Percentiles rank a stretch among this genome's conserved stretches.
Conservation (phyloP, 2,797 vertebrate genomes). For the Lacerta agilis region DNA sequence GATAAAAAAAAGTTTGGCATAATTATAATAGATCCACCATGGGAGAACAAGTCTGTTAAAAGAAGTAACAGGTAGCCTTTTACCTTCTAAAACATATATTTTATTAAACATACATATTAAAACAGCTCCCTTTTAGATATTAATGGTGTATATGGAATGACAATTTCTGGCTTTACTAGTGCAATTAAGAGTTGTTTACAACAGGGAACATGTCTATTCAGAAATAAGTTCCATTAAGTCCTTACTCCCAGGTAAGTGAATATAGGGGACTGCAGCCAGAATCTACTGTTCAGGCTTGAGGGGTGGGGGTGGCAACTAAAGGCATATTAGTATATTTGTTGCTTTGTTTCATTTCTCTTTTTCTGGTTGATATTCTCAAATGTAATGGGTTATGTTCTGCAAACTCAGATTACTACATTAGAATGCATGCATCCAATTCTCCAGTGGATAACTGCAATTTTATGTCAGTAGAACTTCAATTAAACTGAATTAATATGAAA, state of each 20-base stretch:
- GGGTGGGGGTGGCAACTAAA: background rate
- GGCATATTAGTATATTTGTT: background rate
- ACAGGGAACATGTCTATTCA: background rate
- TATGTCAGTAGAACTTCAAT: conserved; percentile 15
- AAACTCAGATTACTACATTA: conserved; percentile 41
- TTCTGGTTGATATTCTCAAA: conserved; percentile 23
- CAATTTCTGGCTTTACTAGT: background rate
- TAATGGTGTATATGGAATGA: background rate
- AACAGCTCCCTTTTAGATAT: background rate
- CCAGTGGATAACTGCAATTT: conserved; percentile 3
- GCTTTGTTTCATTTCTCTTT: background rate
- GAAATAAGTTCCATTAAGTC: background rate
- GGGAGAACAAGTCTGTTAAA: conserved; percentile 98
- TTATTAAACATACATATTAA: background rate
- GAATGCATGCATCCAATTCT: conserved; percentile 28
- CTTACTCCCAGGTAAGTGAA: background rate
- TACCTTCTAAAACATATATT: conserved; percentile 4
- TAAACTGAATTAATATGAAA: background rate
- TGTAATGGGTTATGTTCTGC: conserved; percentile 1
- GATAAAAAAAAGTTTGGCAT: conserved; percentile 86
- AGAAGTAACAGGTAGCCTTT: conserved; percentile 89
- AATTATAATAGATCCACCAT: conserved; percentile 94
- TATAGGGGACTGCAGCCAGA: background rate
- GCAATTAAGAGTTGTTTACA: background rate
- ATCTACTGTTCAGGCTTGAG: background rate